These are phyloP conservation scores for Griposia aprilina DNA, from an alignment of 2,888 invertebrate genomes.

Conservation along the genomic window DNA sequence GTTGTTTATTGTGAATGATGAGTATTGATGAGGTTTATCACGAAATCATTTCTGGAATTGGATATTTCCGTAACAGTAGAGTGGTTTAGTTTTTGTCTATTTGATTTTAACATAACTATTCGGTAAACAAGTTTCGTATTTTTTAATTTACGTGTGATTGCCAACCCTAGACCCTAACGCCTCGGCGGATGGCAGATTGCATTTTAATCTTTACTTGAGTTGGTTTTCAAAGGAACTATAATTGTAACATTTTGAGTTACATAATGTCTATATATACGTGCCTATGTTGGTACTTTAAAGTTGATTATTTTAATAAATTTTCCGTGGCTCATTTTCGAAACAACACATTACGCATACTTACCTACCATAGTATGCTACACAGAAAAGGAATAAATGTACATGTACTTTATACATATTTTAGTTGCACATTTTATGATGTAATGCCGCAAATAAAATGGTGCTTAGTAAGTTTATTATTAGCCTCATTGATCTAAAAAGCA, in stretches of 20 bases:
- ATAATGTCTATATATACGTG: conserved; percentile 40
- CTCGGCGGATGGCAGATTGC: conserved; percentile 25
- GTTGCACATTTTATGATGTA: conserved; percentile 3
- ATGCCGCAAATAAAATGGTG: not conserved
- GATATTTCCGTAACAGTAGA: conserved; percentile 2
- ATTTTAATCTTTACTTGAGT: conserved; percentile 24
- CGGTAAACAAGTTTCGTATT: not conserved
- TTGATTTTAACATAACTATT: not conserved
- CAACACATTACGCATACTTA: conserved; percentile 32
- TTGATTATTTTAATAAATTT: conserved; percentile 53
- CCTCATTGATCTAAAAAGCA: conserved; percentile 20
- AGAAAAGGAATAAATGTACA: conserved; percentile 18
- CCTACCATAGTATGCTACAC: not conserved
- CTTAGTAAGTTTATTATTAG: conserved; percentile 4
- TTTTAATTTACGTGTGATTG: not conserved
- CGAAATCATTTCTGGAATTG: not conserved
- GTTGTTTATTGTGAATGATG: not conserved
- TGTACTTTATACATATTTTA: not conserved
- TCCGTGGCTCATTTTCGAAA: conserved; percentile 40
- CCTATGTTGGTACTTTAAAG: conserved; percentile 14
- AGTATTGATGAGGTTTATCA: not conserved
- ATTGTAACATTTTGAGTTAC: conserved; percentile 43
- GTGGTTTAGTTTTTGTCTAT: not conserved
- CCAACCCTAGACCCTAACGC: conserved; percentile 6
- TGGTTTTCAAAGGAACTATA: conserved; percentile 32